Evolutionary conservation across 2,113 vertebrate genomes (phyloP).

Genomic region (Aegotheles bennettii): DNA sequence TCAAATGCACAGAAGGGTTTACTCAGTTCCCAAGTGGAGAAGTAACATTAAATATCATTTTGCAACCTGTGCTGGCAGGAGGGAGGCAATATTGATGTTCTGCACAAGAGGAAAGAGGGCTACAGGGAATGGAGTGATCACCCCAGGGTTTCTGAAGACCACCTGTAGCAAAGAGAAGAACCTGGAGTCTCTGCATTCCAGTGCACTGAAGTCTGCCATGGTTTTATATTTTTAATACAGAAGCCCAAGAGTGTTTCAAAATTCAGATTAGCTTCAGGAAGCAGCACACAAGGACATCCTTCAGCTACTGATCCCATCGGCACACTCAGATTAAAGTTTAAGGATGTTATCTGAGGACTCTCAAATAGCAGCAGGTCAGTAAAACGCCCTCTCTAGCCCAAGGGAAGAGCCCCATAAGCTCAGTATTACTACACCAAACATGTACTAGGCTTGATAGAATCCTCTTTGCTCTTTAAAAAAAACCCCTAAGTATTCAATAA

Average conservation of each 20-base stretch:
- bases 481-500: background rate
- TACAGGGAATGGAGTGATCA: background rate
- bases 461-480: background rate
- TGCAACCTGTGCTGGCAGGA: background rate
- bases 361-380: background rate
- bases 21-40: background rate
- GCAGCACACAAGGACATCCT: background rate
- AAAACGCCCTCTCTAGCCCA: background rate
- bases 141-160: background rate
- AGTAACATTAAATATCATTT: background rate
- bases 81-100: background rate
- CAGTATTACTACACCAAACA: background rate
- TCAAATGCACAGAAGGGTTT: background rate
- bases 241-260: background rate
- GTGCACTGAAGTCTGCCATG: background rate
- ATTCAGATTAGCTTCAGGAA: background rate
- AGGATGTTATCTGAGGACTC: background rate
- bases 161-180: accelerated
- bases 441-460: accelerated
- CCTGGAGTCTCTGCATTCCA: background rate
- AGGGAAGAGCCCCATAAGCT: accelerated
- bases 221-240: accelerated
- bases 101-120: background rate
- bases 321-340: background rate
- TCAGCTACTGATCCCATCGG: background rate